phyloP scores from a whole-genome alignment of 2,888 invertebrate species.

The Molanna angustata region DNA sequence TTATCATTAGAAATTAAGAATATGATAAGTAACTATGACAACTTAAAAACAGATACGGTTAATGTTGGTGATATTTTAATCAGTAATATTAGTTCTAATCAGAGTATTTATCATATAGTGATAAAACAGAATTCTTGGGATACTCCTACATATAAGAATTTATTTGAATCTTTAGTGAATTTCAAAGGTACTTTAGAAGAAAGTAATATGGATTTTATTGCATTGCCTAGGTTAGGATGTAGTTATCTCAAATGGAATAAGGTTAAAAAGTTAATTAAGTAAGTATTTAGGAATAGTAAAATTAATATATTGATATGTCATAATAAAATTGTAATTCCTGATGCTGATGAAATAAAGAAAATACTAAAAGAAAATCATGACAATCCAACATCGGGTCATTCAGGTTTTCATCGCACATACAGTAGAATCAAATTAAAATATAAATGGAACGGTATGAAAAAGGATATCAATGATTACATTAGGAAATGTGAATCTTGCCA shows the following conservation, averaged over 20 bases:
- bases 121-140: background rate
- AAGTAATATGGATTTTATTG: background rate
- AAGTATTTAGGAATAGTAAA: background rate
- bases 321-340: background rate
- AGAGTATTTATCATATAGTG: background rate
- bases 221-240: background rate
- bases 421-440: slow-evolving; percentile 20
- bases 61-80: background rate
- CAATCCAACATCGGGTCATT: slow-evolving; percentile 14
- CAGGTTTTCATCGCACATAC: slow-evolving; percentile 22
- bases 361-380: slow-evolving; percentile 4
- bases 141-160: slow-evolving; percentile 31
- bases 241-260: background rate
- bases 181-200: background rate
- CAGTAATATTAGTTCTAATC: background rate
- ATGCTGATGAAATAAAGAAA: background rate
- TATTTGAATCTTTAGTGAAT: no score
- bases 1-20: background rate
- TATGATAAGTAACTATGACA: background rate
- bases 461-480: slow-evolving; percentile 26
- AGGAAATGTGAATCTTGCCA: slow-evolving; percentile 37
- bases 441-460: slow-evolving; percentile 24
- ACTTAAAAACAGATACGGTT: background rate
- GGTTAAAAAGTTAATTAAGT: background rate
- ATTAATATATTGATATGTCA: background rate